phyloP scores from a whole-genome alignment of 2,797 vertebrate species.

The Eospalax fontanierii region DNA sequence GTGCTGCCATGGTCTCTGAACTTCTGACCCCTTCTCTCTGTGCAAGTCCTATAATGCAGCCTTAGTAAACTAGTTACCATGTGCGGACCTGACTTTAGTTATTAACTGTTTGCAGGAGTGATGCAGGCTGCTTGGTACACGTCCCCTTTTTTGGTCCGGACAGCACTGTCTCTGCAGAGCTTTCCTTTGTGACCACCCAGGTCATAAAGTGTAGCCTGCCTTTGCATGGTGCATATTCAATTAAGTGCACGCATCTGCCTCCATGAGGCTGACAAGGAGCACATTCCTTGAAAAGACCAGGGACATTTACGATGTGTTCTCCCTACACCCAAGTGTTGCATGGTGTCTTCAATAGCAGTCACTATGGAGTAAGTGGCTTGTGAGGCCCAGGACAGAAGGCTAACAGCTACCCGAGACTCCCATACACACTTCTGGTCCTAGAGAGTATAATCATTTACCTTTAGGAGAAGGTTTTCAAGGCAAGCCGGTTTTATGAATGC shows the following conservation, averaged over 20 bases:
- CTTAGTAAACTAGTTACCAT: not conserved
- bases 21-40: not conserved
- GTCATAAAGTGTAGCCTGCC: not conserved
- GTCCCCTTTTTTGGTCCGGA: not conserved
- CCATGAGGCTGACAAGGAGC: not conserved
- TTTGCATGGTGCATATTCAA: not conserved
- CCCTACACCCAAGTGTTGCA: not conserved
- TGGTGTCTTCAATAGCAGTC: not conserved
- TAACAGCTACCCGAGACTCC: not conserved
- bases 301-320: not conserved
- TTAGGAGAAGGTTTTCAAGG: slow-evolving; percentile 31
- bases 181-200: not conserved
- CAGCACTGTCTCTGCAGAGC: not conserved
- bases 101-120: not conserved
- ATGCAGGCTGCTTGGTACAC: not conserved
- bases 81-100: not conserved
- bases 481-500: not conserved
- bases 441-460: not conserved
- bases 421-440: not conserved
- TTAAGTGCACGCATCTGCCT: not conserved
- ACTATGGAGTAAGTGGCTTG: not conserved
- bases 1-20: not conserved
- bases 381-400: not conserved
- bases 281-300: not conserved
- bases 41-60: not conserved